Base-by-base conservation (phyloP, 1,140 invertebrate species). In the Orius insidiosus region DNA sequence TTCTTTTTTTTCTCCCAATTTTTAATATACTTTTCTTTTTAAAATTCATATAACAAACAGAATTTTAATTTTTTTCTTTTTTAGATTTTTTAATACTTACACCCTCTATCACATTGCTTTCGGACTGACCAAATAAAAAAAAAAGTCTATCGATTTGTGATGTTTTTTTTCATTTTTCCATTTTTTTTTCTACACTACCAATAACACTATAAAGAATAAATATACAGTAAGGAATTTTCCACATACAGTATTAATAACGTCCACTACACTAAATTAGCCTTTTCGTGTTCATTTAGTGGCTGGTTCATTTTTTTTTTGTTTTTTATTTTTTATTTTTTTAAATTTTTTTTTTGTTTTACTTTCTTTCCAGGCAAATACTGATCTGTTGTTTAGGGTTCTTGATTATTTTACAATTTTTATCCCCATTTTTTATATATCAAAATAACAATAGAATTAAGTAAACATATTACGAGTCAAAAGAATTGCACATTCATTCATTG, bases 311-410 rank as follows among this genome's bases (percentile, higher is more conserved):
- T 24, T 11, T 8, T 10, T 35, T 35, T 37, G 16, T n/a, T 39
- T 41, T 37, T 33, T 16, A 7, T 48, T 13, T 45, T 44, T 24
- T 38, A 33, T 8, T 43, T 24, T 34, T 46, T 30, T 24, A 39
- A 19, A 31, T 45, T 19, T 46, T 47, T 32, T 39, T 54, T 64
- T 66, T 68, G 66, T 67, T n/a, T n/a, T n/a, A n/a, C n/a, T n/a
- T n/a, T n/a, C n/a, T 69, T 72, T 69, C 71, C 69, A 75, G 73
- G 66, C 41, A 31, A 48, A 48, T 48, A 48, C 46, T 48, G 46
- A 48, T 48, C 46, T 48, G 40, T 33, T n/a, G n/a, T 44, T 14
- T 13, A 31, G 24, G 41, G 41, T 18, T 16, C 10, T 14, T 18
- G 24, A 24, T 24, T 24, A 24, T 24, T 24, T 24, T 24, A 24